phyloP scores from a whole-genome alignment of 2,113 vertebrate genomes.

The Hypomesus transpacificus region DNA sequence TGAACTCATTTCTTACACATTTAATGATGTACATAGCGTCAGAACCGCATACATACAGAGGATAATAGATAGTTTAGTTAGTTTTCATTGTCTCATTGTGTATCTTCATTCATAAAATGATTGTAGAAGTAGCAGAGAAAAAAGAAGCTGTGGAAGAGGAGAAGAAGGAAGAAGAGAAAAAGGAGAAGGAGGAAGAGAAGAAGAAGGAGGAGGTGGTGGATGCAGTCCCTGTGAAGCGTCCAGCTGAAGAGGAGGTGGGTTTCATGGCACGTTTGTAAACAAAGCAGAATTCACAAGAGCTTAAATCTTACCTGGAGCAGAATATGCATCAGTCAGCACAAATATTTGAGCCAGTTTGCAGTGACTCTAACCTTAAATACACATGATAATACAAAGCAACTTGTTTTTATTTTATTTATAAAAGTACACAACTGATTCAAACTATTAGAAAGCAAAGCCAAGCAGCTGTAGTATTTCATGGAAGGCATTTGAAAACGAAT shows the following conservation, averaged over 20 bases:
- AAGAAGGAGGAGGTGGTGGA: constrained; percentile 28
- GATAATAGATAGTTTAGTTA: no score
- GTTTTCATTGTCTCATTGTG: no score
- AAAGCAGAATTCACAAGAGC: background rate
- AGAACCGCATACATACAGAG: no score
- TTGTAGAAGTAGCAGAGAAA: constrained; percentile 31
- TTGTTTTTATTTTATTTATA: background rate
- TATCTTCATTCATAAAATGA: no score
- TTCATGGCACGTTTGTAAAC: constrained; percentile 2
- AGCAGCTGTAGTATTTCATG: no score
- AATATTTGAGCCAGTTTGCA: background rate
- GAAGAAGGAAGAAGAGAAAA: constrained; percentile 32
- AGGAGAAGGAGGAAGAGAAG: constrained; percentile 24
- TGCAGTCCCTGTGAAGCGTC: constrained; percentile 72
- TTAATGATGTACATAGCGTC: no score
- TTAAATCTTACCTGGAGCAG: background rate
- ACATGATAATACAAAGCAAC: background rate
- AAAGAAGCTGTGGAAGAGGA: constrained; percentile 43
- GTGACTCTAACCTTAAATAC: background rate
- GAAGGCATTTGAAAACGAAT: no score
- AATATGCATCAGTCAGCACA: background rate
- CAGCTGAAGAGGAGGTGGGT: constrained; percentile 74
- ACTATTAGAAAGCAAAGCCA: no score
- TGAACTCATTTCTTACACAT: no score
- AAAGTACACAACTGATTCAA: no score